Base-by-base conservation (phyloP, 64 coral and sea anemone genomes). In the Montipora capricornis region DNA sequence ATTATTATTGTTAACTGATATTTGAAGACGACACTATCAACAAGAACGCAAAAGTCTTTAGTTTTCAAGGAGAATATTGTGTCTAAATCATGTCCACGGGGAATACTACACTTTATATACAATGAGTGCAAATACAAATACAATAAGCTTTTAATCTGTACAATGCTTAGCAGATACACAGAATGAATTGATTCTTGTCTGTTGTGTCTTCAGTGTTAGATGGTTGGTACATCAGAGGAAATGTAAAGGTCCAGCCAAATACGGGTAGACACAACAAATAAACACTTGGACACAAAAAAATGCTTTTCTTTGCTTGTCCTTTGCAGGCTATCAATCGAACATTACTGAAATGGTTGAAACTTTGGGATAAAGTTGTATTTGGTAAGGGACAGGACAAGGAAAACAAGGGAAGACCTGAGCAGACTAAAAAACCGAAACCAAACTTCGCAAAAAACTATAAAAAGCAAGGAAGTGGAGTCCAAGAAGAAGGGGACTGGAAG, bases 311-410 rank as follows among this genome's bases (percentile, higher is more conserved):
- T 6, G 53, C 11, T 64, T 3, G 10, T 85, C 17, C 13, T 49
- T 85, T 47, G 22, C 47, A 98, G 97, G 95, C 94, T 10, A 99
- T 99, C 73, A 99, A 99, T 58, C 93, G 97, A 13, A 99, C 92
- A 49, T 89, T 99, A 5, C 73, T 99, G 17, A 94, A 88, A 58
- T 99, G 97, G 97, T 81, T 99, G 14, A 99, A 99, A 68, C 84
- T 99, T 6, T 99, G 97, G 97, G 97, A 99, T 76, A 75, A 79
- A 78, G 93, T 89, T 8, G 97, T 99, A 17, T 99, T 99, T 94
- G 88, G 89, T 22, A 99, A 86, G 79, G 81, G 89, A 78, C 81
- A 94, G 75, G 57, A 92, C 16, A 73, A 76, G 37, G 66, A 71
- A 6, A 61, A 62, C 66, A 78, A 91, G 69, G 26, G 59, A 79